phyloP scores from a whole-genome alignment of 2,888 invertebrate species.

The Oscheius sp. region DNA sequence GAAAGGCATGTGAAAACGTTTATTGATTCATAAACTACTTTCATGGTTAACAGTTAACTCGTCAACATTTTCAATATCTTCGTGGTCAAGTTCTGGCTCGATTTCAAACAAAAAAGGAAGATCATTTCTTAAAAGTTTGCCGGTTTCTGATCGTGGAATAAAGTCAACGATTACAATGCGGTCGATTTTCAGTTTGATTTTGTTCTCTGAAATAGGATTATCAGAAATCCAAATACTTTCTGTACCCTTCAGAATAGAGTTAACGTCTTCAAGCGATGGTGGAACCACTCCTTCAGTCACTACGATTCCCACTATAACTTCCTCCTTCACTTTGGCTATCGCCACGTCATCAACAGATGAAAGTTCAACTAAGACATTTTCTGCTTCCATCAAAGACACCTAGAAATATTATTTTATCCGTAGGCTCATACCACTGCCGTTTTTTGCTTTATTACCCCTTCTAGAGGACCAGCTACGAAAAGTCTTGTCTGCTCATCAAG shows the following conservation, averaged over 20 bases:
- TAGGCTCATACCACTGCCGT: not conserved
- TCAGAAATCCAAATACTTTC: too few species aligned
- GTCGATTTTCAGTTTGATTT: slow-evolving; percentile 30
- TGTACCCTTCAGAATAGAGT: slow-evolving; percentile 40
- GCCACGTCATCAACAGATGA: slow-evolving; percentile 37
- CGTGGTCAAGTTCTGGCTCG: slow-evolving; percentile 24
- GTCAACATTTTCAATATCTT: not conserved
- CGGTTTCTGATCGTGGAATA: slow-evolving; percentile 46
- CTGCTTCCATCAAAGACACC: slow-evolving; percentile 35
- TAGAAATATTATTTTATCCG: slow-evolving; percentile 19
- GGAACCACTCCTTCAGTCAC: slow-evolving; percentile 27
- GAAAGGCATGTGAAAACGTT: not conserved
- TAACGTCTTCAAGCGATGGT: slow-evolving; percentile 33
- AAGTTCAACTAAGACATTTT: slow-evolving; percentile 31
- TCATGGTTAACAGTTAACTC: not conserved
- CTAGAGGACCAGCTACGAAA: slow-evolving; percentile 34
- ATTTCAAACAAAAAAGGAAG: slow-evolving; percentile 36
- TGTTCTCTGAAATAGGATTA: slow-evolving; percentile 31
- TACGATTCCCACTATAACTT: slow-evolving; percentile 38
- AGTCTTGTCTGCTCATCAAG: slow-evolving; percentile 37
- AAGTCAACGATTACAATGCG: slow-evolving; percentile 39
- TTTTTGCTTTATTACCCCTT: not conserved
- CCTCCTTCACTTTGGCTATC: slow-evolving; percentile 27
- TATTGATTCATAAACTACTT: slow-evolving; percentile 1
- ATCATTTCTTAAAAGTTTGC: slow-evolving; percentile 38